Conservation (phyloP, 2,113 vertebrate genomes). For the Macquaria australasica region DNA sequence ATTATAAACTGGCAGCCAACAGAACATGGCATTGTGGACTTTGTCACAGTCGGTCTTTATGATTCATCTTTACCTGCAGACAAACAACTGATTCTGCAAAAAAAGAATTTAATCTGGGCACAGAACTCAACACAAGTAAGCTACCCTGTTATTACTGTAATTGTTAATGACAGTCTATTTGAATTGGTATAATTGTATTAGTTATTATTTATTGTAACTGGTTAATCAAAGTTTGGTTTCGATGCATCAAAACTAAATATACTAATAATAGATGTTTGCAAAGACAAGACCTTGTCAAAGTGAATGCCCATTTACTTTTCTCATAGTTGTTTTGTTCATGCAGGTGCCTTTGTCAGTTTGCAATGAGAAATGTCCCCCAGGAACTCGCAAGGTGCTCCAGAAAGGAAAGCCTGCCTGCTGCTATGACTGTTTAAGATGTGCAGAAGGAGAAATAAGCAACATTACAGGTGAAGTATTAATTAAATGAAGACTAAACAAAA, state of each 20-base stretch:
- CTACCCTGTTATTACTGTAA: neutral
- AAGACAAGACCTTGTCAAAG: neutral
- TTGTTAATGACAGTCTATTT: neutral
- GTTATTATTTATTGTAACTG: neutral
- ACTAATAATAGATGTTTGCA: neutral
- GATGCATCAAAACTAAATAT: neutral
- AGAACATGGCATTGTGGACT: conserved; percentile 57
- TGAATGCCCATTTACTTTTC: neutral
- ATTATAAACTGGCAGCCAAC: conserved; percentile 82
- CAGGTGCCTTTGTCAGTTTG: conserved; percentile 81
- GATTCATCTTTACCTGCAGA: conserved; percentile 73
- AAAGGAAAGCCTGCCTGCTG: conserved; percentile 83
- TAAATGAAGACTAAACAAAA: neutral
- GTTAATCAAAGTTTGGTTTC: neutral
- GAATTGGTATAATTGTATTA: neutral
- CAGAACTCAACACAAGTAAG: conserved; percentile 65
- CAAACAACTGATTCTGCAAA: conserved; percentile 68
- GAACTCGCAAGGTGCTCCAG: conserved; percentile 79
- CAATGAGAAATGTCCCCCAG: conserved; percentile 76
- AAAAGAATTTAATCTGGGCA: conserved; percentile 72
- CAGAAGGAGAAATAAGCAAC: conserved; percentile 82
- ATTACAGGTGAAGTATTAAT: conserved; percentile 56
- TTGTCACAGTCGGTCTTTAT: conserved; percentile 79
- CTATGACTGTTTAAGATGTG: conserved; percentile 82
- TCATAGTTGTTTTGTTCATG: neutral